Evolutionary conservation across 1,140 invertebrate genomes (phyloP).

Genomic region (Dendrolimus punctatus): DNA sequence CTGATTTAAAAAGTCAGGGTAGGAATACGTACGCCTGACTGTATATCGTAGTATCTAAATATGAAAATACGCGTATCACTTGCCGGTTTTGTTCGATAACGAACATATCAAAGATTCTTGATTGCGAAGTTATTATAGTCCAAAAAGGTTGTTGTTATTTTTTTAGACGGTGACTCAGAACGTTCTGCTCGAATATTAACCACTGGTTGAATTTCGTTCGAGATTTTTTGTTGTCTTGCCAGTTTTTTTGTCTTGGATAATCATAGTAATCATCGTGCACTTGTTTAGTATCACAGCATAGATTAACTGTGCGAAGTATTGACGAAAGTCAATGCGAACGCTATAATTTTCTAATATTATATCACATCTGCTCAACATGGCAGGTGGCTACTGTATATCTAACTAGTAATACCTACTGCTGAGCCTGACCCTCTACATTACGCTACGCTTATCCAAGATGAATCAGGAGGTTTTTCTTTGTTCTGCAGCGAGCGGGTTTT

Average conservation of each 20-base stretch:
- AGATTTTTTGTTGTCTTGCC: constrained; percentile 20
- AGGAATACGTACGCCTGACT: no score
- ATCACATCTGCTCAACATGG: not conserved
- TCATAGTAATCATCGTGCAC: constrained; percentile 16
- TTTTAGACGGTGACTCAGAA: constrained; percentile 31
- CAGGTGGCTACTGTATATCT: not conserved
- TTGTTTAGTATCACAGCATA: constrained; percentile 8
- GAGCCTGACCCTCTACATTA: not conserved
- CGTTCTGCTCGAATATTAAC: constrained; percentile 44
- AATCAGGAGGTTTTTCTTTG: no score
- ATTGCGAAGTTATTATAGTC: no score
- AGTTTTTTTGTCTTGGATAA: constrained; percentile 20
- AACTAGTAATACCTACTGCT: not conserved
- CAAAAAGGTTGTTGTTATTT: no score
- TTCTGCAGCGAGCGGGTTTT: no score
- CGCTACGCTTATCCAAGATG: no score
- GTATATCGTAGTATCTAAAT: no score
- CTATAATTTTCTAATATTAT: no score
- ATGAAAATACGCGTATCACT: no score
- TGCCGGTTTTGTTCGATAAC: no score
- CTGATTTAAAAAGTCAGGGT: no score
- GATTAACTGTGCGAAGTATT: constrained; percentile 12
- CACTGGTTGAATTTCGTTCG: constrained; percentile 24
- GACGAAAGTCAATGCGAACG: constrained; percentile 12
- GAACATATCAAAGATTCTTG: no score